These are phyloP conservation scores for Vollenhovia emeryi DNA, from an alignment of 1,140 invertebrate species.

Conservation along the genomic window DNA sequence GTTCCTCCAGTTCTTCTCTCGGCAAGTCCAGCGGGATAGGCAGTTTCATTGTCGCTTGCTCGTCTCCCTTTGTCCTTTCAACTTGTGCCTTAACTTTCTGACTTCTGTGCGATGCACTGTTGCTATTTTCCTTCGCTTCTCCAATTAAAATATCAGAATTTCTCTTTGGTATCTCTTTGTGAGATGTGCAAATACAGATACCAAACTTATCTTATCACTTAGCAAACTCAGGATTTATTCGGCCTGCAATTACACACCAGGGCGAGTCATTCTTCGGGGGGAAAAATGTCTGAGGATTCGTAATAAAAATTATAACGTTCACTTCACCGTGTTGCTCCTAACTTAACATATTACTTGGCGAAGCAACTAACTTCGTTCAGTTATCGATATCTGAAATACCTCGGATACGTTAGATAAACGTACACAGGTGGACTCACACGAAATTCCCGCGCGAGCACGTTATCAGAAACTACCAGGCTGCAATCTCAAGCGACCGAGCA, in stretches of 20 bases:
- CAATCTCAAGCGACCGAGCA: background rate
- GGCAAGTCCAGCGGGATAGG: slow-evolving; percentile 85
- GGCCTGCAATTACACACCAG: background rate
- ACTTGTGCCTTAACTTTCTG: background rate
- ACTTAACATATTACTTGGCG: slow-evolving; percentile 6
- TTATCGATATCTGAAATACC: background rate
- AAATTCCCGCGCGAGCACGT: background rate
- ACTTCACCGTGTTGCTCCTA: background rate
- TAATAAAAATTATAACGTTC: background rate
- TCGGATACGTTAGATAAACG: no score
- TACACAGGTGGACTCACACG: no score
- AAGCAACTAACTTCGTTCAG: background rate
- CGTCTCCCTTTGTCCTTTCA: background rate
- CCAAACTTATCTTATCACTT: no score
- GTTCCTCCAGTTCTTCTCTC: slow-evolving; percentile 87
- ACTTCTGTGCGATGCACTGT: background rate
- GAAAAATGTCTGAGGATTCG: background rate
- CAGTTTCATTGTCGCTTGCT: slow-evolving; percentile 45
- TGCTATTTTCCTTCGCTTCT: background rate
- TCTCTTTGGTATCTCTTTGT: background rate
- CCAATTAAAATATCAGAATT: background rate
- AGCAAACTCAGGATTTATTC: background rate
- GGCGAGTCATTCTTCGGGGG: background rate
- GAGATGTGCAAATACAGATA: background rate
- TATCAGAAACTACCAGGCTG: no score